Percentiles rank a stretch among this genome's conserved stretches.
phyloP scores from a whole-genome alignment of 2,113 vertebrate species.

The Felis chaus region DNA sequence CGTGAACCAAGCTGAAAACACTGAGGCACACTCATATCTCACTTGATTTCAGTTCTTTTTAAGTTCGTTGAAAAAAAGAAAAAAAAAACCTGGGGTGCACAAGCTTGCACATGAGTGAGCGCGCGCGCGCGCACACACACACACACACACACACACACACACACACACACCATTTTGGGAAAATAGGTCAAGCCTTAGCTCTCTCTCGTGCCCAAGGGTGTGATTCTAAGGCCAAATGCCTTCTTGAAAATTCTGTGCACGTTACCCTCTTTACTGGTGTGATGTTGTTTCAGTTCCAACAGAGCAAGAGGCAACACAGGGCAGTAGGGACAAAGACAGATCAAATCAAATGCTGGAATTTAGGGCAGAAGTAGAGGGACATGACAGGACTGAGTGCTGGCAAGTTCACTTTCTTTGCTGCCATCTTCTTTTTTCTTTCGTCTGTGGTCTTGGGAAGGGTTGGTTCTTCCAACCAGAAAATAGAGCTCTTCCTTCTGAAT shows the following conservation, averaged over 20 bases:
- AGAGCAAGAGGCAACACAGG: neutral
- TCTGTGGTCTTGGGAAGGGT: neutral
- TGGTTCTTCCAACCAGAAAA: neutral
- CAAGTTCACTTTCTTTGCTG: neutral
- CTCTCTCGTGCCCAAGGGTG: neutral
- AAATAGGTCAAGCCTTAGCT: slow-evolving; percentile 1
- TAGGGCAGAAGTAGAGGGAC: neutral
- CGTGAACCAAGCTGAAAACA: neutral
- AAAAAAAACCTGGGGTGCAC: neutral
- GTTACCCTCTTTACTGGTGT: neutral
- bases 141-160: no score
- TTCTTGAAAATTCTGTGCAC: neutral
- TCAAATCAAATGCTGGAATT: neutral
- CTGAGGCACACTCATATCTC: neutral
- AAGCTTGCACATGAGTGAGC: neutral
- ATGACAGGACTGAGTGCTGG: neutral
- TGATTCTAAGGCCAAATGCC: neutral
- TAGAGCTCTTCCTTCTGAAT: neutral
- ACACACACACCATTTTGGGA: neutral
- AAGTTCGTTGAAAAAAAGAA: neutral
- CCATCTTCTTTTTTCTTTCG: neutral
- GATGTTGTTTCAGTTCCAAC: neutral
- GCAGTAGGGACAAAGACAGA: neutral
- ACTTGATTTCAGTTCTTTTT: neutral
- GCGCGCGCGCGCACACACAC: fast-evolving